Evolutionary conservation across 2,797 vertebrate species (phyloP).

Genomic region (Smutsia gigantea): DNA sequence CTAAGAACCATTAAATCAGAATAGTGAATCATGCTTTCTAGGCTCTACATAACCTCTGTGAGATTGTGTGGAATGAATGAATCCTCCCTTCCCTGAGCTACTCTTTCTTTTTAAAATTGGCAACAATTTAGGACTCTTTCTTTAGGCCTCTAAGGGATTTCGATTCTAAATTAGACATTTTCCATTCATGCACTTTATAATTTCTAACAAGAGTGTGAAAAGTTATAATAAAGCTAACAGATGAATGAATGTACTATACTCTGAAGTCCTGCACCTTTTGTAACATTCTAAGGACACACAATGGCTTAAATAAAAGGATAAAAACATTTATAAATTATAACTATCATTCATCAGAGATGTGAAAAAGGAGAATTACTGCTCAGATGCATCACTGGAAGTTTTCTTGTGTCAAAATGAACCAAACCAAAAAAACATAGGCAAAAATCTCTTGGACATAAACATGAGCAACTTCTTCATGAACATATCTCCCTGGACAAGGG

Average conservation of each 20-base stretch:
- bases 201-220: not conserved
- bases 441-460: too few relatives aligned
- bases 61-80: not conserved
- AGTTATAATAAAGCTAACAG: not conserved
- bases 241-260: not conserved
- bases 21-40: not conserved
- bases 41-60: not conserved
- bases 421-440: not conserved
- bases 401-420: not conserved
- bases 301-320: not conserved
- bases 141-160: not conserved
- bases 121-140: not conserved
- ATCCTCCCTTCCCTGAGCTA: not conserved
- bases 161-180: not conserved
- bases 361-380: not conserved
- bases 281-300: not conserved
- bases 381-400: not conserved
- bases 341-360: not conserved
- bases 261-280: not conserved
- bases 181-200: not conserved
- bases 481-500: too few relatives aligned
- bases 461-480: too few relatives aligned
- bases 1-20: not conserved
- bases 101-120: conserved; percentile 19
- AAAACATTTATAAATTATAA: conserved; percentile 23